Evolutionary conservation across 2,888 invertebrate genomes (phyloP), one percentile per base, ranked within the genome.

Genomic region (Gnatocerus cornutus): DNA sequence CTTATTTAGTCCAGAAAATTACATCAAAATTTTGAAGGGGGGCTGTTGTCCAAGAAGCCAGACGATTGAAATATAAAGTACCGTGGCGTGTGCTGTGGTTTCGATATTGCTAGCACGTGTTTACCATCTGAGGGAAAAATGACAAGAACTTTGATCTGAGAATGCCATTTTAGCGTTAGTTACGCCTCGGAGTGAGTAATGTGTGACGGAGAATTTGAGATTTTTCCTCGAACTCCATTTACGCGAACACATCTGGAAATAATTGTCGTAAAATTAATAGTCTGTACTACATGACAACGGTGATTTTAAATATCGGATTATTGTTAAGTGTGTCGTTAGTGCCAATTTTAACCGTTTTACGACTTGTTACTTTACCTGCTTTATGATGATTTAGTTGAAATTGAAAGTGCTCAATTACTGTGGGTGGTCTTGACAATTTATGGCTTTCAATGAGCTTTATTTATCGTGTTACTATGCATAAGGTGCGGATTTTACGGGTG

Each of bases 201-300:
- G 72, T 67, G 67, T 46, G 37, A 61, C 58, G 41, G n/a, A 43
- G 72, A 69, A 72, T 71, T 67, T 29, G 52, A 58, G 53, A 63
- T 55, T 69, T 69, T 69, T 66, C 68, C 55, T 16, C 52, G 52
- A 70, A 66, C 63, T 50, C 27, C 68, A 53, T 48, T 62, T 55
- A 21, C 56, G 56, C 48, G 50, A 30, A 37, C 48, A 58, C 81
- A 80, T 78, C 79, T 81, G 81, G 76, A 77, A 78, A 77, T 79
- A 77, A 79, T 80, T 77, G 78, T 76, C 76, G 77, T 77, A 74
- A 80, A 79, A 79, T 80, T 81, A 82, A 81, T 81, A 76, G 77
- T 66, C 67, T 71, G 55, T 41, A 29, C 62, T 69, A 73, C 73
- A 76, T 75, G 77, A 77, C 77, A 75, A 69, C 73, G 61, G 48